Conservation (phyloP, 1,140 invertebrate genomes). For the Drosophila bifasciata region DNA sequence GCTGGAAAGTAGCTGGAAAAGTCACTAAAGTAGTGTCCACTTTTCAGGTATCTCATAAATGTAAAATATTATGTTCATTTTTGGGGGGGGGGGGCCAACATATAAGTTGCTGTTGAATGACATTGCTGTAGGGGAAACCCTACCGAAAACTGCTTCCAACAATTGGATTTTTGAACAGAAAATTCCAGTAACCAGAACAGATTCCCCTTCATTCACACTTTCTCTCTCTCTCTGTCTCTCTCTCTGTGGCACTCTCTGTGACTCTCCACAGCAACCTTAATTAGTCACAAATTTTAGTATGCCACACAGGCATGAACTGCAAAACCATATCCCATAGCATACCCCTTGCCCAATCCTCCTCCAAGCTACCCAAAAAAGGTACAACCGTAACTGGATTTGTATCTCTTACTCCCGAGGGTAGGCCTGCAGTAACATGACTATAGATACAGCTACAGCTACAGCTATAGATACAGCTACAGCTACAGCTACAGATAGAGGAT, state of each 20-base stretch:
- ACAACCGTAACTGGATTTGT: slow-evolving; percentile 35
- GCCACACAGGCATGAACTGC: slow-evolving; percentile 44
- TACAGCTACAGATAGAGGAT: slow-evolving; percentile 29
- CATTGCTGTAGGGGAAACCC: too few species aligned
- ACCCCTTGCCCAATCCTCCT: background rate
- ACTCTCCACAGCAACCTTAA: slow-evolving; percentile 56
- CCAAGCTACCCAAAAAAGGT: too few species aligned
- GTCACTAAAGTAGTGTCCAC: too few species aligned
- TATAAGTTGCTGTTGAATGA: too few species aligned
- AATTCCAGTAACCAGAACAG: background rate
- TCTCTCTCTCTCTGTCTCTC: background rate
- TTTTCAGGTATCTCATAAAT: too few species aligned
- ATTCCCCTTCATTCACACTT: background rate
- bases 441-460: slow-evolving; percentile 27
- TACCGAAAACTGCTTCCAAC: too few species aligned
- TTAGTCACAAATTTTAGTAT: slow-evolving; percentile 68
- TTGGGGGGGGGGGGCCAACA: too few species aligned
- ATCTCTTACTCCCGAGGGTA: slow-evolving; percentile 25
- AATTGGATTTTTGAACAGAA: too few species aligned
- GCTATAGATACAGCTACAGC: slow-evolving; percentile 12
- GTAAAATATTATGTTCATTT: too few species aligned
- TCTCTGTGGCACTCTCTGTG: background rate
- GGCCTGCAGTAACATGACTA: slow-evolving; percentile 26
- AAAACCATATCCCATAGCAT: background rate
- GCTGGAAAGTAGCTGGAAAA: too few species aligned